Percentiles rank a stretch among this genome's conserved stretches.
These are phyloP conservation scores for Clamator glandarius DNA, from an alignment of 2,797 vertebrate genomes.

Conservation along the genomic window DNA sequence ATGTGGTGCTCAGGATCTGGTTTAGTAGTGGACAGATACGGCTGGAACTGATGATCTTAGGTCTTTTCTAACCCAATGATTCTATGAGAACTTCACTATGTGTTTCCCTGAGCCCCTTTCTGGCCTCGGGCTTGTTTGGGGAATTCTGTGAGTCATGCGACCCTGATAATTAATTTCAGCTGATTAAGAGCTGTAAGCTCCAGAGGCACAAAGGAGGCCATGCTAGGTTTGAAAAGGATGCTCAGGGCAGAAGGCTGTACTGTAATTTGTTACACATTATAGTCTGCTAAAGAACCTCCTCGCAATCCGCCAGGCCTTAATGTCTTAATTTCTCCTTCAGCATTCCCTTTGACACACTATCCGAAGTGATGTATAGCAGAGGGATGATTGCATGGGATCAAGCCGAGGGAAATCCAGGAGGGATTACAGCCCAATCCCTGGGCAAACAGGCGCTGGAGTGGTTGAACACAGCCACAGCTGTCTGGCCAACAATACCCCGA, in stretches of 20 bases:
- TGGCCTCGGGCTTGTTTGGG: not conserved
- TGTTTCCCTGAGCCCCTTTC: not conserved
- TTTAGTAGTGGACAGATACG: too few species aligned
- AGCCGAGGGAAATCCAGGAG: slow-evolving; percentile 70
- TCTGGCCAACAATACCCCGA: slow-evolving; percentile 75
- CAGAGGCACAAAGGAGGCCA: not conserved
- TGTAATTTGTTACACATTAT: slow-evolving; percentile 47
- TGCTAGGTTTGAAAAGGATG: not conserved
- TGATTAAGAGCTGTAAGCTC: not conserved
- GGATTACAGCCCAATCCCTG: slow-evolving; percentile 81
- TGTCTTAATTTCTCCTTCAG: slow-evolving; percentile 39
- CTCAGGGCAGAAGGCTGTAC: slow-evolving; percentile 9
- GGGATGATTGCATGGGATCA: slow-evolving; percentile 41
- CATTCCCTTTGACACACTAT: not conserved
- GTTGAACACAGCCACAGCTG: slow-evolving; percentile 83
- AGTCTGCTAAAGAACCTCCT: slow-evolving; percentile 1
- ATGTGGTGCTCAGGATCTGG: too few species aligned
- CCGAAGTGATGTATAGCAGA: not conserved
- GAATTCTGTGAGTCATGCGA: not conserved
- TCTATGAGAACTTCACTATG: not conserved
- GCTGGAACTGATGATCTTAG: too few species aligned
- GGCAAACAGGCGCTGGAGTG: slow-evolving; percentile 82
- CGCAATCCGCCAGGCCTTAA: slow-evolving; percentile 14
- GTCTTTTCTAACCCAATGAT: too few species aligned
- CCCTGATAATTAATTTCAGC: slow-evolving; percentile 11